These are phyloP conservation scores for Engystomops pustulosus DNA, from an alignment of 2,113 vertebrate genomes.

Conservation along the genomic window DNA sequence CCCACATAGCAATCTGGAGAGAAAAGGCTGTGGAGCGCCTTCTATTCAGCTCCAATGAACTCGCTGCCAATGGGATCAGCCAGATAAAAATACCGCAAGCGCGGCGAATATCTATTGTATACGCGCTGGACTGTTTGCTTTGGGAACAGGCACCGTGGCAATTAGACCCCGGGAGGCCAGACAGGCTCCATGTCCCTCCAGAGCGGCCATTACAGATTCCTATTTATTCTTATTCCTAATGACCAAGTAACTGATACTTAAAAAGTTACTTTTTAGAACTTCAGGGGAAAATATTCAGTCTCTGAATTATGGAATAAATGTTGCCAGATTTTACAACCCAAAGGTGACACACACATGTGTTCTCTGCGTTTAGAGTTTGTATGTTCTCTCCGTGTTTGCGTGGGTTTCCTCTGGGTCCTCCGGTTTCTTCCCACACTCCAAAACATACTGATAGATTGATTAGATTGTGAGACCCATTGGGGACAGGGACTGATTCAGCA, in stretches of 20 bases:
- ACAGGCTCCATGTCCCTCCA: neutral
- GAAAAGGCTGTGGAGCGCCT: constrained; percentile 30
- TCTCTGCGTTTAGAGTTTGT: too few relatives aligned
- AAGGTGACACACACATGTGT: too few relatives aligned
- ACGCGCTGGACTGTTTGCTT: constrained; percentile 46
- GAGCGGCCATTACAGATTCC: neutral
- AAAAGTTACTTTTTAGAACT: too few relatives aligned
- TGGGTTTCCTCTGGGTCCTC: too few relatives aligned
- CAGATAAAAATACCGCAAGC: constrained; percentile 27
- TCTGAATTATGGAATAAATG: too few relatives aligned
- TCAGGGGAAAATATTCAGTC: too few relatives aligned
- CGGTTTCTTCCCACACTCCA: too few relatives aligned
- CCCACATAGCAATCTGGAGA: constrained; percentile 53
- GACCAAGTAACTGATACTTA: neutral
- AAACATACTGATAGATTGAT: too few relatives aligned
- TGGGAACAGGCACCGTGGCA: neutral
- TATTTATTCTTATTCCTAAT: neutral
- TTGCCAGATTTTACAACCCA: too few relatives aligned
- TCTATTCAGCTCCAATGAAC: constrained; percentile 18
- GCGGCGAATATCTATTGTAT: constrained; percentile 37
- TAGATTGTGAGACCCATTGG: too few relatives aligned
- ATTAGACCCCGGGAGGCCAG: constrained; percentile 12
- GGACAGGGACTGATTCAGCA: too few relatives aligned
- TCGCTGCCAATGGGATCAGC: neutral
- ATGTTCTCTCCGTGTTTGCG: too few relatives aligned